Conservation (phyloP, 2,888 invertebrate genomes). For the Athetis lepigone region DNA sequence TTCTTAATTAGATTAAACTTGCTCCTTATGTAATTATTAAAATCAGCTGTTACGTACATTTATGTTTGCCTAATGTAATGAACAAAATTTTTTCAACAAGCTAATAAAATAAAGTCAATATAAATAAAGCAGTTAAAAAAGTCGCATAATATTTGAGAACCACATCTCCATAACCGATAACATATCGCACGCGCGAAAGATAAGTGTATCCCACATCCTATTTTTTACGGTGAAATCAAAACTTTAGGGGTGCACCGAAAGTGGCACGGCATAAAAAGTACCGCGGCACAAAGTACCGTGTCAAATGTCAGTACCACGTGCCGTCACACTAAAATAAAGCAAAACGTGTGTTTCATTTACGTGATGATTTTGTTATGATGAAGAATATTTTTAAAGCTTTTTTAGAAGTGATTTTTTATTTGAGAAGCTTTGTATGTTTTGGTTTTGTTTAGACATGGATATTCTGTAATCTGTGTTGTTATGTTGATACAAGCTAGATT, state of each 20-base stretch:
- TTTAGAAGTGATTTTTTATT: constrained; percentile 42
- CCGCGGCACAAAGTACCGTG: constrained; percentile 73
- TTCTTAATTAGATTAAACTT: too few species aligned
- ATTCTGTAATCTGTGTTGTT: not conserved
- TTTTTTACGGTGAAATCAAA: constrained; percentile 77
- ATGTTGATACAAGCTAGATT: too few species aligned
- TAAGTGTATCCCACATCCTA: constrained; percentile 80
- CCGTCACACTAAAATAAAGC: constrained; percentile 75
- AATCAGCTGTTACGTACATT: too few species aligned
- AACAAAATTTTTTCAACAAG: too few species aligned
- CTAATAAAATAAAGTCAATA: too few species aligned
- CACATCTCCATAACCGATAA: constrained; percentile 75
- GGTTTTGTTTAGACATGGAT: constrained; percentile 14
- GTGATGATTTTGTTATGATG: constrained; percentile 90
- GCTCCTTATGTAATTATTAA: too few species aligned
- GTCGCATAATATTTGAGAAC: too few species aligned
- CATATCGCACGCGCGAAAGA: constrained; percentile 87
- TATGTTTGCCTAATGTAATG: too few species aligned
- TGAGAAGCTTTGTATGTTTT: constrained; percentile 14
- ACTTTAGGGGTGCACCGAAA: constrained; percentile 67
- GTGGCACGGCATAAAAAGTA: constrained; percentile 64
- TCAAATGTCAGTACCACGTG: constrained; percentile 68
- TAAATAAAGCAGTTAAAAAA: too few species aligned
- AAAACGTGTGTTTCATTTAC: constrained; percentile 87
- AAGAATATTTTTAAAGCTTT: constrained; percentile 71